Evolutionary conservation across 2,888 invertebrate genomes (phyloP).

Genomic region (Molorchus minor): DNA sequence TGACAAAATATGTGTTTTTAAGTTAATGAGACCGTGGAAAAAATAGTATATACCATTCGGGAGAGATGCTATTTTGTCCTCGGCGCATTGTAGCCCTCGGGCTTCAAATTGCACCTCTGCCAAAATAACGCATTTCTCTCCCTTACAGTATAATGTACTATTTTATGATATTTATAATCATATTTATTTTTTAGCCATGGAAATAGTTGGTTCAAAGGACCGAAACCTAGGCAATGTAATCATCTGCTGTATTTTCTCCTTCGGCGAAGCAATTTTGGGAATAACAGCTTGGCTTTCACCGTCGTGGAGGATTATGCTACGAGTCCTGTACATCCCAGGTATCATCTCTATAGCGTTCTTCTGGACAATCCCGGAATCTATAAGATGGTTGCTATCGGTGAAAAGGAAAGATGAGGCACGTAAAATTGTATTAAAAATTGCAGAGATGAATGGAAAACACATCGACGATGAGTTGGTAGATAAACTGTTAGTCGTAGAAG

Average conservation of each 20-base stretch:
- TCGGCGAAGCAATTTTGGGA: slow-evolving; percentile 72
- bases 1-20: no score
- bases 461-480: slow-evolving; percentile 58
- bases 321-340: slow-evolving; percentile 72
- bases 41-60: no score
- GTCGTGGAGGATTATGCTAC: slow-evolving; percentile 73
- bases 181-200: slow-evolving; percentile 72
- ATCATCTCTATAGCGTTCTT: slow-evolving; percentile 72
- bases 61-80: no score
- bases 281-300: slow-evolving; percentile 70
- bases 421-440: slow-evolving; percentile 68
- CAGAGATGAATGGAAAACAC: slow-evolving; percentile 69
- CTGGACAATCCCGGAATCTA: slow-evolving; percentile 73
- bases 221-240: slow-evolving; percentile 75
- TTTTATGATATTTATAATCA: no score
- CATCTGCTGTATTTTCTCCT: slow-evolving; percentile 72
- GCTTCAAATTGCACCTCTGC: no score
- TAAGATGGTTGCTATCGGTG: slow-evolving; percentile 76
- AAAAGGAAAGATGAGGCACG: slow-evolving; percentile 67
- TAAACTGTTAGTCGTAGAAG: slow-evolving; percentile 50
- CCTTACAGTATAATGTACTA: no score
- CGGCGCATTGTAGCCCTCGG: no score
- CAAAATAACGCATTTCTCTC: no score
- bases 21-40: no score
- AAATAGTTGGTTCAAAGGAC: slow-evolving; percentile 74